Evolutionary conservation across 2,113 vertebrate genomes (phyloP), one percentile per base, ranked within the genome.

Genomic region (Poicephalus gulielmi): DNA sequence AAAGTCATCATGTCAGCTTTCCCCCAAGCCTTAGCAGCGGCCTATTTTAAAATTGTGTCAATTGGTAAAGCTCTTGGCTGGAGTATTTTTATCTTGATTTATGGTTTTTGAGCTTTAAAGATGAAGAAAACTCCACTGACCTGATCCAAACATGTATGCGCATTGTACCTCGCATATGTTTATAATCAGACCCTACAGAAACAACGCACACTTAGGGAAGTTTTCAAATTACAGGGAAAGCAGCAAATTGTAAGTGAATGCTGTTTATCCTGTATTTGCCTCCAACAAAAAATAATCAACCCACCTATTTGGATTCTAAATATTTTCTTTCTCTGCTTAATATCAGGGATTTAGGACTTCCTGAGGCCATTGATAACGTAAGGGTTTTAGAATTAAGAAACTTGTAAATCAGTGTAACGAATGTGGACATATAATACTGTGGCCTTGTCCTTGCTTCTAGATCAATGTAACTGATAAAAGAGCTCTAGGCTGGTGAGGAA

Each of bases 31-130:
- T 95, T 96, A 92, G 93, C 92, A 88, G 97, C 95, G 94, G 98
- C 98, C 97, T 86, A 95, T 98, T 98, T 98, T 98, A 97, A 98
- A 98, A 98, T 98, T 97, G 97, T 98, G 98, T 98, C 98, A 97
- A 97, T 98, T 97, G 97, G 97, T 94, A 97, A 97, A 97, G 98
- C 96, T 97, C 97, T 46, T 96, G 97, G 97, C 96, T 96, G 94
- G 88, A 97, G 97, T 92, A 97, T 98, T 98, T 98, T 98, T 97
- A 97, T 97, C 98, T 97, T 98, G 98, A 98, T 98, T 97, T 98
- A 97, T 87, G 94, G 87, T 64, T 94, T 97, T 90, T 83, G 86
- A 74, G 96, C 95, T 97, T 96, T 97, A 92, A 96, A 97, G 97
- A 97, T 67, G 97, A 98, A 97, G 97, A 23, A 89, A 94, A 68